These are phyloP conservation scores for Pangasius sanitwongsei DNA, from an alignment of 2,797 vertebrate genomes.

Conservation along the genomic window DNA sequence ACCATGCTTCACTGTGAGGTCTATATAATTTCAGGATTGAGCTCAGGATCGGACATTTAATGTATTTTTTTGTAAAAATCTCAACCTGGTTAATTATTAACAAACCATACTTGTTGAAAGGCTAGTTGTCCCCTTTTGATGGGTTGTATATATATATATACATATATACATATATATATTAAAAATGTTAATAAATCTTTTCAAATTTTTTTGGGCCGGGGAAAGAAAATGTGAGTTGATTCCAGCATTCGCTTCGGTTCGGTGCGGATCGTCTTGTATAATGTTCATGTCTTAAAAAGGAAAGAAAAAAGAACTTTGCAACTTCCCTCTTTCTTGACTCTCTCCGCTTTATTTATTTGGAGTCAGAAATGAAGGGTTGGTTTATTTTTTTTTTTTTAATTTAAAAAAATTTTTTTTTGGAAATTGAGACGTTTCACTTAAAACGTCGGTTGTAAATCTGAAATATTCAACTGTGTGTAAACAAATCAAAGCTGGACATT, in stretches of 20 bases:
- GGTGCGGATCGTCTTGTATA: background rate
- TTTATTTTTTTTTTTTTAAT: background rate
- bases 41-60: slow-evolving; percentile 9
- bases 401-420: too few species aligned
- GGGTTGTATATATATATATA: background rate
- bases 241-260: background rate
- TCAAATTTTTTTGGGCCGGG: background rate
- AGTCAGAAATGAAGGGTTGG: slow-evolving; percentile 53
- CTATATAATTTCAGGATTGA: background rate
- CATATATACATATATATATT: background rate
- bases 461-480: background rate
- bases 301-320: background rate
- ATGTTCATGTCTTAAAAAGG: slow-evolving; percentile 2
- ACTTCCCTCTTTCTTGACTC: slow-evolving; percentile 50
- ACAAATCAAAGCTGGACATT: background rate
- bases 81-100: background rate
- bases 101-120: background rate
- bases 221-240: background rate
- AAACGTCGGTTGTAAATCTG: slow-evolving; percentile 34
- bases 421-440: background rate
- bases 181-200: slow-evolving; percentile 5
- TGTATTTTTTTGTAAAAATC: background rate
- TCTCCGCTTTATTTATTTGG: slow-evolving; percentile 59
- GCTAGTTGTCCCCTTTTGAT: slow-evolving; percentile 2
- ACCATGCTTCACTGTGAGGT: slow-evolving; percentile 23